Percentiles rank a stretch among this genome's conserved stretches.
Conservation (phyloP, 1,140 invertebrate genomes). For the Aphaenogaster rudis region DNA sequence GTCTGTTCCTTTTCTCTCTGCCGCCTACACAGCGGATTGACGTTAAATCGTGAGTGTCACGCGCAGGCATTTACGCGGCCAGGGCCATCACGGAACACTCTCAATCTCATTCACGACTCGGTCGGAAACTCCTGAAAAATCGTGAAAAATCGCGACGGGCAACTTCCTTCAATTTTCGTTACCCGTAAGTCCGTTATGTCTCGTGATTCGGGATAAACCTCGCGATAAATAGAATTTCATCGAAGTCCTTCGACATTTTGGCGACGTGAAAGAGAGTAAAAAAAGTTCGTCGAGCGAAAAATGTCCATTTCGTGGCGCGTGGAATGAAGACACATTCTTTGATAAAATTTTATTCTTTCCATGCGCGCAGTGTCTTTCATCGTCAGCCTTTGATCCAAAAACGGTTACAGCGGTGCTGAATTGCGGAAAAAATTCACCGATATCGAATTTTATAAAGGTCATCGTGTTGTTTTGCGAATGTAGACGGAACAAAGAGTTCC, state of each 20-base stretch:
- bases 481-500: background rate
- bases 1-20: slow-evolving; percentile 1
- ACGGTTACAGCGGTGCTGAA: background rate
- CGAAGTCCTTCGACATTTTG: background rate
- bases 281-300: background rate
- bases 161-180: slow-evolving; percentile 69
- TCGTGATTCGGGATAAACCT: background rate
- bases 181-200: slow-evolving; percentile 42
- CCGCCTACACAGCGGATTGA: slow-evolving; percentile 18
- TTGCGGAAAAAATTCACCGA: slow-evolving; percentile 7
- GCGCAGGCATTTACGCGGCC: slow-evolving; percentile 25
- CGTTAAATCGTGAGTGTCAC: slow-evolving; percentile 54
- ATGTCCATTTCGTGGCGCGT: background rate
- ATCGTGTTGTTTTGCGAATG: slow-evolving; percentile 13
- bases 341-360: slow-evolving; percentile 25
- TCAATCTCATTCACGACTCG: slow-evolving; percentile 58
- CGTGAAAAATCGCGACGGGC: slow-evolving; percentile 38
- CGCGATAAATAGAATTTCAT: slow-evolving; percentile 36
- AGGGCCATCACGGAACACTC: slow-evolving; percentile 24
- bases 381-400: slow-evolving; percentile 9
- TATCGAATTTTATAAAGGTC: slow-evolving; percentile 35
- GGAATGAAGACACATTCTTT: background rate
- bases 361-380: slow-evolving; percentile 16
- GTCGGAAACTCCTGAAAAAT: slow-evolving; percentile 59
- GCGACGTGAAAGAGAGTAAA: background rate